Evolutionary conservation across 2,888 invertebrate species (phyloP), one percentile per base, ranked within the genome.

Genomic region (Scelioninae gen. 1): DNA sequence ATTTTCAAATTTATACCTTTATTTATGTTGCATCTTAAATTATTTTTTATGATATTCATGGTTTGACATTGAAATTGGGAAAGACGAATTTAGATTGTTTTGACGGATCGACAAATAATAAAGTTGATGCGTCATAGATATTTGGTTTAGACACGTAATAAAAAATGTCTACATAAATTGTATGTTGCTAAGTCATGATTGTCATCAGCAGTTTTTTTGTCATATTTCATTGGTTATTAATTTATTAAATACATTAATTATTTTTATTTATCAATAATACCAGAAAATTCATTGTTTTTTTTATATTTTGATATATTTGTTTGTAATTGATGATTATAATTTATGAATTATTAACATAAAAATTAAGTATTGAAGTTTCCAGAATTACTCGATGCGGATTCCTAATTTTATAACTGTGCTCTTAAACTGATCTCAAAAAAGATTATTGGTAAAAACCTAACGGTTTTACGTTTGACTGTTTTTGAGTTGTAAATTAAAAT

Each of bases 381-480:
- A 4, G 10, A 4, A 49, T 23, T 23, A 16, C 23, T 49, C 9
- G 7, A 49, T 1, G 10, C 10, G 7, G 13, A 15, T 32, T n/a
- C 5, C 13, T 45, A 60, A 45, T 60, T 43, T 43, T 43, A 32
- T 62, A 62, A 31, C 62, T 32, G 45, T 62, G 49, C 10, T 23
- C 10, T 49, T 10, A 49, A 23, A 23, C 0, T 0, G 4, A 8
- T 7, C 9, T 8, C 13, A 5, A 55, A 55, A 34, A 49, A 51
- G 31, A 23, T 58, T 40, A 63, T 49, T 32, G 13, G 60, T 62
- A 51, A 72, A 31, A 16, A 13, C 47, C 34, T 75, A 75, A 75
- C 74, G 74, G 74, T 75, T 56, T 31, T 5, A 15, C 16, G 65
- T 75, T 75, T 32, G 10, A 15, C 23, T 40, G 15, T 53, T 55